Conservation (phyloP, 2,113 vertebrate genomes). For the Elgaria multicarinata region DNA sequence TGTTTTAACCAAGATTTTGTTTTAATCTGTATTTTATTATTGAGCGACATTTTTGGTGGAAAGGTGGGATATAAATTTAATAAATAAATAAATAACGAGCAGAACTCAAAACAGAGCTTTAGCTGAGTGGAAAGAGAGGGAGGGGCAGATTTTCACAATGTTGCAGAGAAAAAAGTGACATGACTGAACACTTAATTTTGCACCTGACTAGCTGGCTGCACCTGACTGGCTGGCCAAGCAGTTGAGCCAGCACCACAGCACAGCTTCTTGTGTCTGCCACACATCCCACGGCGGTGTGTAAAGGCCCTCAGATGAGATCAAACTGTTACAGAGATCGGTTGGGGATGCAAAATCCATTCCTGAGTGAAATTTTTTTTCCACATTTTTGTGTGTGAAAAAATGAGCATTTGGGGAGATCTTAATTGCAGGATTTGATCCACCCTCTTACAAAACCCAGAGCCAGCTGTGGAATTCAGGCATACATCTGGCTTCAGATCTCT, state of each 20-base stretch:
- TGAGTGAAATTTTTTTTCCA: no score
- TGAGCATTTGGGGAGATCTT: neutral
- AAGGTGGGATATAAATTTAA: neutral
- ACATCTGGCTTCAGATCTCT: constrained; percentile 19
- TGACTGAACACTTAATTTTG: neutral
- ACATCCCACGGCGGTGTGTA: neutral
- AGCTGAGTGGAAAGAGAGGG: neutral
- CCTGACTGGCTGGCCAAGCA: neutral
- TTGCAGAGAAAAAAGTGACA: neutral
- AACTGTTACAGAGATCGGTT: neutral
- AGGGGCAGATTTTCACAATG: neutral
- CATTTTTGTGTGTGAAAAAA: neutral
- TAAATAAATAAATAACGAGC: no score
- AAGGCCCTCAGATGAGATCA: neutral
- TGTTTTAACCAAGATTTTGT: no score
- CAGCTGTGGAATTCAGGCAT: constrained; percentile 2
- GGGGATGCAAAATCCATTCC: neutral
- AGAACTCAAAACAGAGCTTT: neutral
- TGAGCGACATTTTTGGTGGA: no score
- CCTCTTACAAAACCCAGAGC: neutral
- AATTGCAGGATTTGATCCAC: neutral
- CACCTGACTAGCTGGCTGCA: neutral
- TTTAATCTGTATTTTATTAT: no score
- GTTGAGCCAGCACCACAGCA: neutral
- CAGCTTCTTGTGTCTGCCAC: neutral